Conservation (phyloP, 2,888 invertebrate species). For the Coremacera marginata region DNA sequence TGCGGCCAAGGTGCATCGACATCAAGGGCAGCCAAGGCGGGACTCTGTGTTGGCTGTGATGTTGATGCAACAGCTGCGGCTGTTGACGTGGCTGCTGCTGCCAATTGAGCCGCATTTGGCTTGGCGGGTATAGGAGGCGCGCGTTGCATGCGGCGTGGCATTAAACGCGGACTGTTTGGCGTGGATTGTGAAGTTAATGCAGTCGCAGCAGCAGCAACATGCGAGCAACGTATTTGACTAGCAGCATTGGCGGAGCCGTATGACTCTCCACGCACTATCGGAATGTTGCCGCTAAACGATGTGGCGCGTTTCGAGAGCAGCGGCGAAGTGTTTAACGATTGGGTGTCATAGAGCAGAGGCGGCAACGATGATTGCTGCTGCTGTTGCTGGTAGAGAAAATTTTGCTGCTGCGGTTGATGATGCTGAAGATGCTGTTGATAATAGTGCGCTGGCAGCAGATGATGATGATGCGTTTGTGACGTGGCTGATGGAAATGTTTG, state of each 20-base stretch:
- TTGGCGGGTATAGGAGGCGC: constrained; percentile 67
- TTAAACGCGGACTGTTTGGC: constrained; percentile 79
- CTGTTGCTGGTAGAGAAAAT: constrained; percentile 44
- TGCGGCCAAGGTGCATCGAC: constrained; percentile 69
- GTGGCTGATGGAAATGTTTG: constrained; percentile 57
- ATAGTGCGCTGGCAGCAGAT: constrained; percentile 38
- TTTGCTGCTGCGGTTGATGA: constrained; percentile 49
- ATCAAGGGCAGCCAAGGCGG: constrained; percentile 61
- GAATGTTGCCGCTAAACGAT: constrained; percentile 65
- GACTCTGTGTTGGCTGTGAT: constrained; percentile 45
- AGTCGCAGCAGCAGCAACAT: constrained; percentile 12
- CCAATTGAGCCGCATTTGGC: constrained; percentile 44
- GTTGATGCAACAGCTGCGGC: constrained; percentile 2
- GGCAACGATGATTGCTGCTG: constrained; percentile 51
- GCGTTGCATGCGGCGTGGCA: constrained; percentile 73
- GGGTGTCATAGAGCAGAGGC: constrained; percentile 53
- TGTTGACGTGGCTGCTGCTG: constrained; percentile 19
- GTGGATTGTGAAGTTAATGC: constrained; percentile 72
- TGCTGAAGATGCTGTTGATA: constrained; percentile 48
- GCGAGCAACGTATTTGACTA: constrained; percentile 37
- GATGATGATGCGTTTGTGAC: constrained; percentile 53
- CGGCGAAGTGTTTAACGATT: constrained; percentile 64
- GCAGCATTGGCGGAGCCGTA: constrained; percentile 1
- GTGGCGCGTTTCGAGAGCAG: constrained; percentile 65
- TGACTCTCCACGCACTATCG: constrained; percentile 53